These are phyloP conservation scores for Cryptotis parvus DNA, from an alignment of 2,113 vertebrate genomes.

Conservation along the genomic window DNA sequence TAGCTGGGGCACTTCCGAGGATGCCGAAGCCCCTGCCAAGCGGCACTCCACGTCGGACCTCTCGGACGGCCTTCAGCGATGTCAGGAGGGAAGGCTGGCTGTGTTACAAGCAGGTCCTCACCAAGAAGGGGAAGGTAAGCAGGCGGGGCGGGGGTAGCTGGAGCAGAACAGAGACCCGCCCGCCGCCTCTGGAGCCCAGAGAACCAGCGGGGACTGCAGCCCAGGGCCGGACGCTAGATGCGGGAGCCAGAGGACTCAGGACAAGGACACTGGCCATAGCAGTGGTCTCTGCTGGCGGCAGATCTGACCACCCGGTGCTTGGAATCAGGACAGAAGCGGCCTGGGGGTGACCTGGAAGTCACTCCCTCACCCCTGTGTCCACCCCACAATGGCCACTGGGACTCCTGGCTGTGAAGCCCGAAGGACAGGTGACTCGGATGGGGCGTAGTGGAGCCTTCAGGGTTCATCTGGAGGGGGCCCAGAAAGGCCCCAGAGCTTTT, in stretches of 20 bases:
- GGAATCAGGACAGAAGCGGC: not conserved
- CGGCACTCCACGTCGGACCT: conserved; percentile 97
- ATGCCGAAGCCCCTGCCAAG: conserved; percentile 91
- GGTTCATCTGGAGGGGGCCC: not conserved
- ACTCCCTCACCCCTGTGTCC: not conserved
- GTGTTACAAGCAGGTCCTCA: conserved; percentile 97
- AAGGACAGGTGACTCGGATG: not conserved
- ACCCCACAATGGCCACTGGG: not conserved
- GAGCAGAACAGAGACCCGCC: not conserved
- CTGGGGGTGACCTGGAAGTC: not conserved
- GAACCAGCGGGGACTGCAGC: too few relatives aligned
- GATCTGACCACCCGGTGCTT: not conserved
- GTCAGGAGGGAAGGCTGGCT: conserved; percentile 96
- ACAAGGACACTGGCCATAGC: not conserved
- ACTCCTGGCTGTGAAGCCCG: not conserved
- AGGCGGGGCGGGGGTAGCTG: not conserved
- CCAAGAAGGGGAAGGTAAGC: conserved; percentile 97
- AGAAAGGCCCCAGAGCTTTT: not conserved
- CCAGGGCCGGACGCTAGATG: too few relatives aligned
- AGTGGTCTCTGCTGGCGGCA: not conserved
- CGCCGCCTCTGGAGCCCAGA: not conserved
- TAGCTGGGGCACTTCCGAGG: conserved; percentile 92
- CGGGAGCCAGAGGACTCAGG: not conserved
- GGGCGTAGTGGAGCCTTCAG: not conserved
- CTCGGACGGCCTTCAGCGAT: conserved; percentile 93